phyloP scores from a whole-genome alignment of 2,888 invertebrate species.

The Drosophila melanocephala region DNA sequence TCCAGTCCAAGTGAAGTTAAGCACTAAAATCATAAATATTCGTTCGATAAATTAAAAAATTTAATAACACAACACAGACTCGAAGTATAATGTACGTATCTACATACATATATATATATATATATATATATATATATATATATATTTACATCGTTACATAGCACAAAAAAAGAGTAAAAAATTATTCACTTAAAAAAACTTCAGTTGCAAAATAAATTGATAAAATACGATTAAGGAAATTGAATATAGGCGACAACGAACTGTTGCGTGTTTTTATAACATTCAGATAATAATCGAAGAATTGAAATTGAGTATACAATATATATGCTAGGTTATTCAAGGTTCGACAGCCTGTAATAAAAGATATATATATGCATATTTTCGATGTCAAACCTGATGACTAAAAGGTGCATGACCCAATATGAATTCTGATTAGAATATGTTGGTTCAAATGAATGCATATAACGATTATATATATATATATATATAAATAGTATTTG shows the following conservation, averaged over 20 bases:
- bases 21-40: background rate
- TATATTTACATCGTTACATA: background rate
- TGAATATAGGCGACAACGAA: constrained; percentile 2
- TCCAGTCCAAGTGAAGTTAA: background rate
- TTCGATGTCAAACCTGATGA: constrained; percentile 48
- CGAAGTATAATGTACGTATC: too few relatives aligned
- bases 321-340: constrained; percentile 11
- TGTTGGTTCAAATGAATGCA: background rate
- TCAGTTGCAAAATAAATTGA: constrained; percentile 7
- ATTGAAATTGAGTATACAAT: background rate
- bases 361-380: constrained; percentile 3
- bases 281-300: constrained; percentile 1
- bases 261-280: constrained; percentile 3
- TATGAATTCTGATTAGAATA: constrained; percentile 39
- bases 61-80: background rate
- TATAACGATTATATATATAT: background rate
- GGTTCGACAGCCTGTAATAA: constrained; percentile 3
- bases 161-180: background rate
- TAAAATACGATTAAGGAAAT: constrained; percentile 2
- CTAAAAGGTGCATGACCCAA: constrained; percentile 57
- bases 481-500: background rate
- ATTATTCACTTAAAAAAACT: background rate
- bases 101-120: background rate
- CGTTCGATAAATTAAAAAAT: background rate
- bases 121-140: background rate